phyloP scores from a whole-genome alignment of 2,113 vertebrate genomes.

The Damaliscus lunatus region DNA sequence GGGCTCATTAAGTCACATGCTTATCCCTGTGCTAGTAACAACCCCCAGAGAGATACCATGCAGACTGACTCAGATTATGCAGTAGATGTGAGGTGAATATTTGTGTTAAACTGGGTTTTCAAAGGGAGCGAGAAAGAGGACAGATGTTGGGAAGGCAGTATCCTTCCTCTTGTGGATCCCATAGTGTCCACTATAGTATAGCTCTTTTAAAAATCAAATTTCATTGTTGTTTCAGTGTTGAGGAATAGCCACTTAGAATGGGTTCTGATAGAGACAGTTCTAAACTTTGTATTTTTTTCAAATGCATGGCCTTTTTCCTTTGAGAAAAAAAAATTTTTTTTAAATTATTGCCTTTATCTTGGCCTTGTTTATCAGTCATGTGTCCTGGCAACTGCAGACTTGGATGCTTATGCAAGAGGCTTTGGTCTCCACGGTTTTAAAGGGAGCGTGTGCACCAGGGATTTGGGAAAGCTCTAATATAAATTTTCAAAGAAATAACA shows the following conservation, averaged over 20 bases:
- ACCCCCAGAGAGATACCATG: neutral
- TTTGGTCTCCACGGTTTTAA: constrained; percentile 28
- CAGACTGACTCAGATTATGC: neutral
- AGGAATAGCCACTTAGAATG: neutral
- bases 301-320: neutral
- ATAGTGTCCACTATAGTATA: neutral
- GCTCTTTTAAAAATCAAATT: neutral
- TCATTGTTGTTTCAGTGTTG: neutral
- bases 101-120: neutral
- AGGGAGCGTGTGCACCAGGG: neutral
- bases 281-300: constrained; percentile 8
- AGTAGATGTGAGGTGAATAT: neutral
- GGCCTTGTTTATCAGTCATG: constrained; percentile 12
- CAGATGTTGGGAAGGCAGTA: neutral
- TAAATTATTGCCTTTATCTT: neutral
- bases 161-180: neutral
- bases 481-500: constrained; percentile 47
- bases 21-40: neutral
- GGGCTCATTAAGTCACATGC: neutral
- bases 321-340: neutral
- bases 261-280: neutral
- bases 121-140: neutral
- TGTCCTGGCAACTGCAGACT: neutral
- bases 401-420: neutral
- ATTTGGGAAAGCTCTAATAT: constrained; percentile 24